A percentile compares a stretch with the other conserved stretches of the same genome.
Conservation (phyloP, 2,113 vertebrate genomes). For the Zosterops borbonicus region DNA sequence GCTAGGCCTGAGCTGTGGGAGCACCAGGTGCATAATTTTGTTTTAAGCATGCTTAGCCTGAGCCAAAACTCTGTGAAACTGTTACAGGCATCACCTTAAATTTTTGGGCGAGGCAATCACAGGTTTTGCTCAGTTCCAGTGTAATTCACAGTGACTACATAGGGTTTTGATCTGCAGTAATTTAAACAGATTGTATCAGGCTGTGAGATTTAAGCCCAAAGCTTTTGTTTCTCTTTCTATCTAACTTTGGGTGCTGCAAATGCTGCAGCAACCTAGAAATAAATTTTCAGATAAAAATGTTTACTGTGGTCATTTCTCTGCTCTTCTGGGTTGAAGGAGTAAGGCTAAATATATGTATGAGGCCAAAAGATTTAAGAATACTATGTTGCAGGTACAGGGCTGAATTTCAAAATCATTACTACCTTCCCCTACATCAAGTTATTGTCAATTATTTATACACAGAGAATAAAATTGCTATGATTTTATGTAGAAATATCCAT, state of each 20-base stretch:
- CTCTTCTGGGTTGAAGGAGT: background rate
- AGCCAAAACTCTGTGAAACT: background rate
- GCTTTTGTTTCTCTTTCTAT: background rate
- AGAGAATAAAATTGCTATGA: background rate
- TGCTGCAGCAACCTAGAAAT: background rate
- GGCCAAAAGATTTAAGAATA: background rate
- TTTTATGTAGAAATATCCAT: background rate
- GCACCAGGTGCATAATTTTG: fast-evolving
- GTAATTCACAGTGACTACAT: background rate
- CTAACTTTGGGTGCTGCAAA: background rate
- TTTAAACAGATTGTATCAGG: background rate
- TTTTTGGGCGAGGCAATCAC: background rate
- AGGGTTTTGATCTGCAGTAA: background rate
- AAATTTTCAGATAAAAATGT: background rate
- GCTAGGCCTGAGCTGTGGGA: background rate
- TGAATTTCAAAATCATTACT: background rate
- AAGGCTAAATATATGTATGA: background rate
- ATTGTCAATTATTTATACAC: background rate
- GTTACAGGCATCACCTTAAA: background rate
- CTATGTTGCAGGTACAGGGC: background rate
- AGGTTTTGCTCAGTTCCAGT: background rate
- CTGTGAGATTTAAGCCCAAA: background rate
- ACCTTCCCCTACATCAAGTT: background rate
- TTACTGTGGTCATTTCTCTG: background rate
- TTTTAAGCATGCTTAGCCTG: background rate